Base-by-base conservation (phyloP, 1,140 invertebrate species). In the Neomicropteryx cornuta region DNA sequence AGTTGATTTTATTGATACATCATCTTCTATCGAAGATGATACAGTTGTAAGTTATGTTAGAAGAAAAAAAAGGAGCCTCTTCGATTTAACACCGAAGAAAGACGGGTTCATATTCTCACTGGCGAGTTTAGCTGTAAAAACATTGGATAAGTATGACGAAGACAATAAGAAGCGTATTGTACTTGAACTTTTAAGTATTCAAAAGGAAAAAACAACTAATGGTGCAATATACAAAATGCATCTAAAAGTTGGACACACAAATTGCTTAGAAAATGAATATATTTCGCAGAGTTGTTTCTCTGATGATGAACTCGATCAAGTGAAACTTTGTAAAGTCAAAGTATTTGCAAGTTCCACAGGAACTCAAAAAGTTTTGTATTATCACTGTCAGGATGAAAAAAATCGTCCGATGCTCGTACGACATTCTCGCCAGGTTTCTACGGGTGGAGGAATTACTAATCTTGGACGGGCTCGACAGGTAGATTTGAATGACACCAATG, bases 91-190 rank as follows among this genome's bases (percentile, higher is more conserved):
- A 13, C 22, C 14, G 42, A 52, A 24, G 31, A 42, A 36, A 11
- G 36, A 8, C 35, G 56, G 10, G 47, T 63, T 8, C 41, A 53
- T 34, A 46, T 54, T 23, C n/a, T n/a, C n/a, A n/a, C 44, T 63
- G 10, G 56, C 59, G 13, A 43, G 53, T 19, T 49, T 56, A 36
- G 56, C 54, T 36, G 51, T 52, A 4, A 35, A 45, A 11, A 51
- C 52, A n/a, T 43, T 63, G 20, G 56, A 62, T 32, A 41, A 52
- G 18, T 51, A 50, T 22, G 58, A 60, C 41, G 47, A 52, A n/a
- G 58, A 62, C 47, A 46, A 56, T 39, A 36, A 46, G 6, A 56
- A 56, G 35, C 47, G 54, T 20, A 39, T 60, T 5, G 47, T 60
- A 17, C 42, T 62, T 21, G 42, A 59, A 38, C 48, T 62, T 24